Percentiles rank a stretch among this genome's conserved stretches.
Evolutionary conservation across 2,797 vertebrate species (phyloP).

Genomic region (Acanthurus lineatus): DNA sequence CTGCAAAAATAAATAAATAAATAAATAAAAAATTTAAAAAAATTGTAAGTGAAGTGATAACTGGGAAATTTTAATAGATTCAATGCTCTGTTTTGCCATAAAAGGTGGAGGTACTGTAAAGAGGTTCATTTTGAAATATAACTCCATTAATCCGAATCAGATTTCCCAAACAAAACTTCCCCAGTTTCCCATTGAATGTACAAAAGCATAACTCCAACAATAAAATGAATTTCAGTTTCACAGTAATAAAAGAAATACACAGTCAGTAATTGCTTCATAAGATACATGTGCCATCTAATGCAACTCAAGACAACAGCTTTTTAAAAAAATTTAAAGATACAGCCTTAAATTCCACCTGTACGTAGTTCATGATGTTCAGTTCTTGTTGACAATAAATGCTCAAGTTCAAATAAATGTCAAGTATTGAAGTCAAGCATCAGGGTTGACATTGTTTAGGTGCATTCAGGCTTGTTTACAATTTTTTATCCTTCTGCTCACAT

Average conservation of each 20-base stretch:
- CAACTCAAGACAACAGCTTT: background rate
- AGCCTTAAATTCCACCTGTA: background rate
- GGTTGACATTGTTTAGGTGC: background rate
- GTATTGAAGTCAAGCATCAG: background rate
- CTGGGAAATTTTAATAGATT: too few relatives aligned
- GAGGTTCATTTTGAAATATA: conserved; percentile 3
- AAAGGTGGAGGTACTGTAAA: background rate
- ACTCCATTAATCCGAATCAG: background rate
- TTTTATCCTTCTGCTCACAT: background rate
- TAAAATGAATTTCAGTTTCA: background rate
- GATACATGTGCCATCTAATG: background rate
- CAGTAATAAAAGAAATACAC: background rate
- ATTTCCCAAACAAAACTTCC: background rate
- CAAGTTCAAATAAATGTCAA: background rate
- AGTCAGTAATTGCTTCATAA: background rate
- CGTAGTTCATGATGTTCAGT: background rate
- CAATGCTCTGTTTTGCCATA: background rate
- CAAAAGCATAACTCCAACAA: background rate
- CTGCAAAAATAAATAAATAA: background rate
- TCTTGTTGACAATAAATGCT: background rate
- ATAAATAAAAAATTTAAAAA: background rate
- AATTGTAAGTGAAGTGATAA: background rate
- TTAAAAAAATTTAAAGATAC: too few relatives aligned
- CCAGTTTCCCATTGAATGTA: background rate
- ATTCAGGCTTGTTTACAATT: too few relatives aligned